A percentile compares a stretch with the other conserved stretches of the same genome.
These are phyloP conservation scores for Spodoptera picta DNA, from an alignment of 2,888 invertebrate species.

Conservation along the genomic window DNA sequence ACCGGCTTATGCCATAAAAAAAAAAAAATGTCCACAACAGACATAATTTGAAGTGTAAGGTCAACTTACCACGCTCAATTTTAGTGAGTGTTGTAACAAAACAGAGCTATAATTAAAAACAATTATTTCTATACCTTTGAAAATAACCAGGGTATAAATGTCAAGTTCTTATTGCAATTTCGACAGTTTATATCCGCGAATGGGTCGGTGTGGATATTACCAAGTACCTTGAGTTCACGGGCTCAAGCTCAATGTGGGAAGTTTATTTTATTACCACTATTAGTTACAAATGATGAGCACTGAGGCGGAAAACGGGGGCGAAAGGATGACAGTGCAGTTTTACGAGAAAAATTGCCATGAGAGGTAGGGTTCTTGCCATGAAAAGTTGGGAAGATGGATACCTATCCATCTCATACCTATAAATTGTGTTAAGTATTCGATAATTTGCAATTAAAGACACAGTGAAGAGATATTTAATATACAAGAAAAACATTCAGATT, in stretches of 20 bases:
- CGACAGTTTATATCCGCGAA: neutral
- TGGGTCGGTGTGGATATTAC: constrained; percentile 5
- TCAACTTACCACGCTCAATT: neutral
- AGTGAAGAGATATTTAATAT: no score
- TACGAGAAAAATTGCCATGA: constrained; percentile 23
- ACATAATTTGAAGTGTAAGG: constrained; percentile 6
- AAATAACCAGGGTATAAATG: constrained; percentile 18
- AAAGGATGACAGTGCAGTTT: constrained; percentile 35
- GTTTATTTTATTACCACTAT: constrained; percentile 41
- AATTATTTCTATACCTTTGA: constrained; percentile 27
- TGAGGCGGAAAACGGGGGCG: constrained; percentile 24
- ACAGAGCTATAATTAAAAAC: constrained; percentile 14
- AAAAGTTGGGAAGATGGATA: no score
- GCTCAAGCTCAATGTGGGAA: constrained; percentile 14
- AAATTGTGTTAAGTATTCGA: no score
- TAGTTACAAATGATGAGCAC: constrained; percentile 22
- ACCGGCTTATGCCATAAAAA: no score
- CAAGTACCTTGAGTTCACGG: constrained; percentile 3
- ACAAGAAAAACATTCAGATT: no score
- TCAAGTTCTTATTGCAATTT: constrained; percentile 35
- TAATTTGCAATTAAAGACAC: no score
- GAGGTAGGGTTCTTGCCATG: neutral
- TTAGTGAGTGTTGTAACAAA: no score
- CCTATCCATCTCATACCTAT: no score
- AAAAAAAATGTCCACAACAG: no score